These are phyloP conservation scores for Leptodon cayanensis DNA, from an alignment of 2,797 vertebrate species.

Conservation along the genomic window DNA sequence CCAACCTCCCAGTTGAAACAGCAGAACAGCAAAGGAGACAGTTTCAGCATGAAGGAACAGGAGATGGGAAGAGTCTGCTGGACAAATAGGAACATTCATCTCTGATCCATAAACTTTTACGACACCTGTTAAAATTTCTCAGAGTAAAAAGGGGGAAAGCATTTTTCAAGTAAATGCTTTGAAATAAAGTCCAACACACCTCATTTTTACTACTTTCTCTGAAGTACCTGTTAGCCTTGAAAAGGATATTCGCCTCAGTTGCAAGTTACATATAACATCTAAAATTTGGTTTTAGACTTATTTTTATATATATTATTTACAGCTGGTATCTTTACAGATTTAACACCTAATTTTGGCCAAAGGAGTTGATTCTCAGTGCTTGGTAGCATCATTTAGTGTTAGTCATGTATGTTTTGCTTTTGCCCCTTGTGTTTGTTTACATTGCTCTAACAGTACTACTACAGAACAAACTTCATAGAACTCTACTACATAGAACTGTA, in stretches of 20 bases:
- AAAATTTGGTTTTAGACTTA: background rate
- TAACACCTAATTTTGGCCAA: background rate
- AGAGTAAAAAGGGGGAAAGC: background rate
- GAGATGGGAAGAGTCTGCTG: background rate
- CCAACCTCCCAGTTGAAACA: background rate
- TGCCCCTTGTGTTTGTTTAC: background rate
- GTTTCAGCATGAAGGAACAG: rapidly evolving
- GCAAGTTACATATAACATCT: background rate
- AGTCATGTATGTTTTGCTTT: background rate
- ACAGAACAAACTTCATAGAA: background rate
- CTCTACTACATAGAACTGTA: too few species aligned
- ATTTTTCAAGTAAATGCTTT: background rate
- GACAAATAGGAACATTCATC: background rate
- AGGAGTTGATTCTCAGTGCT: background rate
- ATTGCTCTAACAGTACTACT: background rate
- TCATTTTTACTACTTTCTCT: background rate
- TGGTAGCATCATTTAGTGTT: background rate
- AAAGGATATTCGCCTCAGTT: background rate
- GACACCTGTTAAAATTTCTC: background rate
- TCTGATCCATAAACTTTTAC: background rate
- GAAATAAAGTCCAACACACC: background rate
- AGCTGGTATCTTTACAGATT: background rate
- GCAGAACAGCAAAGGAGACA: background rate
- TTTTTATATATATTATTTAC: background rate
- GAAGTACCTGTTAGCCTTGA: background rate